Base-by-base conservation (phyloP, 2,888 invertebrate species). In the Punctoribates punctum region DNA sequence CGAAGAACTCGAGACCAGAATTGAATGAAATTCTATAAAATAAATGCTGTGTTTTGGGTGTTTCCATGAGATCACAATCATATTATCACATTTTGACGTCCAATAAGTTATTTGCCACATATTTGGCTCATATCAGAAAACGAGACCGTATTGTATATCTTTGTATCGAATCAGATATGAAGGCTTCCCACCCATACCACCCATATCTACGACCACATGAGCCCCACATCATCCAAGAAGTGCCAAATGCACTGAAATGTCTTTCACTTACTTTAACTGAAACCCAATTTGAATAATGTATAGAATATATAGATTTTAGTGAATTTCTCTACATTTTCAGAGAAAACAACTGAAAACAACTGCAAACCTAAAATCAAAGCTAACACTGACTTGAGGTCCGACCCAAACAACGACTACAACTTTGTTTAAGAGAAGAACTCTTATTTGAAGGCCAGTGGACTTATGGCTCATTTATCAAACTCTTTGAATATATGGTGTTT, bases 231-330 rank as follows among this genome's bases (percentile, higher is more conserved):
- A 5, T 9, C 42, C 38, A 67, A n/a, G 20, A 67, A 34, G 29
- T 67, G 67, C 67, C 67, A 67, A 67, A 67, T 67, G 38, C 34
- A 67, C 9, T n/a, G 38, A 67, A 67, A 67, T 38, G 38, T 3
- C 67, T 67, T 67, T 17, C 67, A 67, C 38, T 38, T n/a, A 67
- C 34, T 67, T 62, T 67, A 67, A 67, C 67, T 62, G 9, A 62
- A 17, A 57, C 15, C 17, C 17, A 29, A 62, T 62, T 62, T 62
- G 62, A 62, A 62, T 62, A 60, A 60, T 60, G 60, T 60, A 60
- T 60, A 17, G 60, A 25, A 25, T 48, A n/a, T 42, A 6, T 42
- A 54, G 20, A 20, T 54, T 54, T 60, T 60, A 13, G n/a, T n/a
- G 51, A n/a, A 8, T 51, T 51, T 51, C 51, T 4, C 4, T 17